phyloP scores from a whole-genome alignment of 2,888 invertebrate species.

The Eupithecia dodoneata region DNA sequence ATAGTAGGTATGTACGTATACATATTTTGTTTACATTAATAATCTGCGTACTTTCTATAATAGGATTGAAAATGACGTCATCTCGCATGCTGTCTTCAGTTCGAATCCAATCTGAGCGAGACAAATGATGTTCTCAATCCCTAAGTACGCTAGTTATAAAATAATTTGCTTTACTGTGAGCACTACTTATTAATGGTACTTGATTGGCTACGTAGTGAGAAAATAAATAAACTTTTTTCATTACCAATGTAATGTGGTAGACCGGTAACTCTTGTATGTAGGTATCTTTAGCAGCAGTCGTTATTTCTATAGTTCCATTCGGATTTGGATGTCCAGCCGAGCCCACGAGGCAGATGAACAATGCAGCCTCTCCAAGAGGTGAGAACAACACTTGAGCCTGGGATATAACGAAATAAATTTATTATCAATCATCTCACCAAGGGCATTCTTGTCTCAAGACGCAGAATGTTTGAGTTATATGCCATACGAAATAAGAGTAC shows the following conservation, averaged over 20 bases:
- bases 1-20: too few relatives aligned
- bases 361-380: conserved; percentile 72
- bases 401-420: conserved; percentile 6
- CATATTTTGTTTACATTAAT: too few relatives aligned
- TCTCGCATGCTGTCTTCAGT: too few relatives aligned
- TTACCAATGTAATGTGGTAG: conserved; percentile 72
- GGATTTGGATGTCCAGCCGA: conserved; percentile 67
- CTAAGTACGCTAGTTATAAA: too few relatives aligned
- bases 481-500: too few relatives aligned
- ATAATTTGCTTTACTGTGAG: background rate
- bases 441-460: too few relatives aligned
- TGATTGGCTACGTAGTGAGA: background rate
- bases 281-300: conserved; percentile 64
- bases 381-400: conserved; percentile 72
- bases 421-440: background rate
- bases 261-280: conserved; percentile 66
- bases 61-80: too few relatives aligned
- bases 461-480: too few relatives aligned
- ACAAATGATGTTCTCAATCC: too few relatives aligned
- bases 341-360: conserved; percentile 65
- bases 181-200: background rate
- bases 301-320: conserved; percentile 63
- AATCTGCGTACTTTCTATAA: too few relatives aligned
- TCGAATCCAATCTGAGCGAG: too few relatives aligned
- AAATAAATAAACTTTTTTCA: too few relatives aligned